phyloP scores from a whole-genome alignment of 2,888 invertebrate species.

The Axea sp. region DNA sequence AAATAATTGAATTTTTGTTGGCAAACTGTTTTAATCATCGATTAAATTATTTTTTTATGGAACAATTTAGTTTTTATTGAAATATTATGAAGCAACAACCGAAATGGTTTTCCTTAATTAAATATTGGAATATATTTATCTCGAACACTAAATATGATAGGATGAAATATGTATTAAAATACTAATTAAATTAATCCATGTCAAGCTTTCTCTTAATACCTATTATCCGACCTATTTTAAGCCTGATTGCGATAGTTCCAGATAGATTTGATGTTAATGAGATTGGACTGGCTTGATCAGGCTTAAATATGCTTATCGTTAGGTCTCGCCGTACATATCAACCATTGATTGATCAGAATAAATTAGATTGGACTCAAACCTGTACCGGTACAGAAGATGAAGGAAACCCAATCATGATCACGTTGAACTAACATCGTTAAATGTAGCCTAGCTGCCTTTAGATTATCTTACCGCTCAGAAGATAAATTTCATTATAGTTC shows the following conservation, averaged over 20 bases:
- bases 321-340: constrained; percentile 31
- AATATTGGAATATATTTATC: no score
- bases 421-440: constrained; percentile 21
- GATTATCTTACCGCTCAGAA: no score
- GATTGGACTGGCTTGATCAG: constrained; percentile 34
- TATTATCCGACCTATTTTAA: constrained; percentile 26
- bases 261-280: constrained; percentile 30
- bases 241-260: constrained; percentile 34
- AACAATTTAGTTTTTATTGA: no score
- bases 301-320: constrained; percentile 50
- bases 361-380: constrained; percentile 35
- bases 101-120: no score
- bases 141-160: no score
- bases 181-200: constrained; percentile 7
- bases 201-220: constrained; percentile 22
- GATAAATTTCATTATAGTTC: no score
- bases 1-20: no score
- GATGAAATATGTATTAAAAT: constrained; percentile 10
- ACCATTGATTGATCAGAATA: constrained; percentile 39
- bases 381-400: constrained; percentile 12
- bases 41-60: no score
- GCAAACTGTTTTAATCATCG: no score
- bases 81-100: no score
- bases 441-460: no score
- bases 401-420: constrained; percentile 29